Conservation (phyloP, 1,140 invertebrate genomes). For the Drosophila mojavensis region DNA sequence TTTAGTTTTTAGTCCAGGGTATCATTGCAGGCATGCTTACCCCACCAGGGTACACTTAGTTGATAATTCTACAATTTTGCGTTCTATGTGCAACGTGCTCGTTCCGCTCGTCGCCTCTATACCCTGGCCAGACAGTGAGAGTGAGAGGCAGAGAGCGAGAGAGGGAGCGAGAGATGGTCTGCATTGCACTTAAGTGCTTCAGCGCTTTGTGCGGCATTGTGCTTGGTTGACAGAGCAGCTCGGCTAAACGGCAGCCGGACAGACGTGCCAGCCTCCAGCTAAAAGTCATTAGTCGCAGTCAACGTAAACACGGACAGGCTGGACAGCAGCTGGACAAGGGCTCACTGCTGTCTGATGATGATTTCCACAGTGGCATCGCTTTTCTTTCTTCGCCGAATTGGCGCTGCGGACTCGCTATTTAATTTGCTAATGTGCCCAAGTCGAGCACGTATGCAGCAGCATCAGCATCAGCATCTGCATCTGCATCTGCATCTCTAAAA, state of each 20-base stretch:
- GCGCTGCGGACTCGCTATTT: constrained; percentile 20
- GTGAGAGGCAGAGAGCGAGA: too few relatives aligned
- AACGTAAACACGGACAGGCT: constrained; percentile 58
- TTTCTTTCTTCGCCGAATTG: neutral
- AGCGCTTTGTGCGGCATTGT: constrained; percentile 57
- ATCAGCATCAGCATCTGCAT: neutral
- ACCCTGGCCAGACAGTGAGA: constrained; percentile 7
- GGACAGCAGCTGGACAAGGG: constrained; percentile 14
- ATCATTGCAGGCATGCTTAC: neutral
- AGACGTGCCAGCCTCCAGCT: constrained; percentile 58
- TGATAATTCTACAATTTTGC: constrained; percentile 28
- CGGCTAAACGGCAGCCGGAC: constrained; percentile 28
- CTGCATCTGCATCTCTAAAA: neutral
- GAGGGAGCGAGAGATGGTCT: constrained; percentile 24
- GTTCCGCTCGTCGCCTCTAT: neutral
- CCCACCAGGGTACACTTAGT: neutral
- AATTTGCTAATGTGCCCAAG: constrained; percentile 53
- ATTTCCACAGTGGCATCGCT: constrained; percentile 32
- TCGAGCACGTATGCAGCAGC: neutral
- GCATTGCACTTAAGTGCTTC: constrained; percentile 71
- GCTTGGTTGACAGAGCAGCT: constrained; percentile 56
- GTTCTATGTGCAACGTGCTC: constrained; percentile 7
- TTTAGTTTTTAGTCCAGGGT: neutral
- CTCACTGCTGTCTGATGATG: neutral
- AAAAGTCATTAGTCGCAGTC: constrained; percentile 76